Evolutionary conservation across 1,140 invertebrate genomes (phyloP).

Genomic region (Drosophila cardini): DNA sequence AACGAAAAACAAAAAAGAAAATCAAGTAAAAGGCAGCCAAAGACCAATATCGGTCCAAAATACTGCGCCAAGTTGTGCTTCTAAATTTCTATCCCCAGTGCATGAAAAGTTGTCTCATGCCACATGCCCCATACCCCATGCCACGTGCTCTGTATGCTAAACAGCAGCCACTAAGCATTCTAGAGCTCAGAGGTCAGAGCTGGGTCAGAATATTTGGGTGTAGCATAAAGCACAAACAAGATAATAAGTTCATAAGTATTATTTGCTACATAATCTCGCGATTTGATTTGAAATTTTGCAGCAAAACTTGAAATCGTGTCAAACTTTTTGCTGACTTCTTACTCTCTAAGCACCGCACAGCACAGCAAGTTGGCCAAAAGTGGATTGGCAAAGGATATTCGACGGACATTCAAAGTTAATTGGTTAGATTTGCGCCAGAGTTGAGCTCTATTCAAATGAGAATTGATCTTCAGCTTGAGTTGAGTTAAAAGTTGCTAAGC

Average conservation of each 20-base stretch:
- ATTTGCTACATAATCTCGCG: conserved; percentile 76
- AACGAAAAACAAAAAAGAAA: conserved; percentile 14
- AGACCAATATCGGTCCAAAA: conserved; percentile 72
- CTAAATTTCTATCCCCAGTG: conserved; percentile 78
- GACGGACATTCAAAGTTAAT: conserved; percentile 62
- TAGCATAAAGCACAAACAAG: conserved; percentile 73
- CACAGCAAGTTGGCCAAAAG: conserved; percentile 1
- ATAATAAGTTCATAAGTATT: conserved; percentile 84
- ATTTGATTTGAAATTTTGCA: conserved; percentile 74
- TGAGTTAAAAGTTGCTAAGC: conserved; percentile 20
- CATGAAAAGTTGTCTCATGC: conserved; percentile 51
- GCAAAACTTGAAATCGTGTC: conserved; percentile 63
- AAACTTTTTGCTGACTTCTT: conserved; percentile 56
- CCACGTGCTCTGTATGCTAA: conserved; percentile 77
- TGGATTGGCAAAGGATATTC: conserved; percentile 56
- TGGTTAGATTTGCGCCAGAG: conserved; percentile 60
- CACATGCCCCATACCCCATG: conserved; percentile 40
- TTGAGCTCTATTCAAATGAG: conserved; percentile 22
- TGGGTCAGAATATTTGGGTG: conserved; percentile 23
- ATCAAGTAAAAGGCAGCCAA: conserved; percentile 49
- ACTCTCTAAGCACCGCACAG: conserved; percentile 13
- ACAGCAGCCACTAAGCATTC: conserved; percentile 28
- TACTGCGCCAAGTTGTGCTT: conserved; percentile 74
- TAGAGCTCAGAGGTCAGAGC: conserved; percentile 24
- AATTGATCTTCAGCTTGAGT: conserved; percentile 29